Percentiles rank a stretch among this genome's conserved stretches.
These are phyloP conservation scores for Enhydra lutris DNA, from an alignment of 2,113 vertebrate genomes.

Conservation along the genomic window DNA sequence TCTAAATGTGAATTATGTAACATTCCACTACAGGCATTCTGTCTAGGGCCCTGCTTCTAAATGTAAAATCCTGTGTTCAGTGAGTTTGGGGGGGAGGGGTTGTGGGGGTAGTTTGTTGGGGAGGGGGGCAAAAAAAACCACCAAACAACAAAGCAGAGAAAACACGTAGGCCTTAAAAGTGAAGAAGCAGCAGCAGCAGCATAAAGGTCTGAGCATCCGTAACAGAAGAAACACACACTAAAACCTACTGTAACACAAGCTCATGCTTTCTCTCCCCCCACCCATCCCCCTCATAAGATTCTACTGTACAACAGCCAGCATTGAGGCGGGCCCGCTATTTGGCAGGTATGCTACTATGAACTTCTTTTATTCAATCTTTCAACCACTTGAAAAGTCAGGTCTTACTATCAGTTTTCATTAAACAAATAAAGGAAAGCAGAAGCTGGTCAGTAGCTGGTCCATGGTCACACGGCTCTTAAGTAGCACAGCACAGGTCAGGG, in stretches of 20 bases:
- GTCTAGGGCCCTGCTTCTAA: conserved; percentile 59
- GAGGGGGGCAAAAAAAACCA: not conserved
- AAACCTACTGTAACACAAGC: not conserved
- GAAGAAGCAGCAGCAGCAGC: not conserved
- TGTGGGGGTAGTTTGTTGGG: not conserved
- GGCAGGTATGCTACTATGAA: not conserved
- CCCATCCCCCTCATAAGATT: not conserved
- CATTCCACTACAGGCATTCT: conserved; percentile 77
- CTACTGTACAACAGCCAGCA: rapidly evolving
- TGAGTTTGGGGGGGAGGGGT: not conserved
- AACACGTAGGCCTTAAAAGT: not conserved
- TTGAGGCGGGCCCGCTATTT: not conserved
- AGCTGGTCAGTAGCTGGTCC: not conserved
- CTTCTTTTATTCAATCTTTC: not conserved
- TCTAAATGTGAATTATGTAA: conserved; percentile 80
- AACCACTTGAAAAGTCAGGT: not conserved
- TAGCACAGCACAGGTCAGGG: not conserved
- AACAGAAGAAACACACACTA: not conserved
- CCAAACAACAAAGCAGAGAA: not conserved
- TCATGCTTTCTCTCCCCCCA: not conserved
- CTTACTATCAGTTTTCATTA: not conserved
- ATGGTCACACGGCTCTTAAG: not conserved
- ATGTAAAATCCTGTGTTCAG: conserved; percentile 59
- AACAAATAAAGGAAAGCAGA: not conserved
- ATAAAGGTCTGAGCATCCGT: not conserved